Evolutionary conservation across 1,140 invertebrate species (phyloP).

Genomic region (Liolophura sinensis): DNA sequence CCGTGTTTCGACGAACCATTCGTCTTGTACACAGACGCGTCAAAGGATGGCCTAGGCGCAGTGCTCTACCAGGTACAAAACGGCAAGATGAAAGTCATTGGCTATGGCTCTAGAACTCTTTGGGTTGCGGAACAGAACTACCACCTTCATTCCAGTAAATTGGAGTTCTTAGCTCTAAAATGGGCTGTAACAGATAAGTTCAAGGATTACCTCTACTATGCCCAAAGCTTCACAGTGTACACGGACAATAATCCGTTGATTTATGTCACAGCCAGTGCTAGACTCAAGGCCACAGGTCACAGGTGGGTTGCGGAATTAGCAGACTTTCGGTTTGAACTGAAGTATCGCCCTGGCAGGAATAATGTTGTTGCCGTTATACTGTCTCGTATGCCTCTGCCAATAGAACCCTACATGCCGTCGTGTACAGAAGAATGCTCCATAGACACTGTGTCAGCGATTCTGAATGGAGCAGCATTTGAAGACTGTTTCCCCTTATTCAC

Average conservation of each 20-base stretch:
- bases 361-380: constrained; percentile 15
- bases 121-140: constrained; percentile 16
- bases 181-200: too few species aligned
- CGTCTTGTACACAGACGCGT: constrained; percentile 57
- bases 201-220: too few species aligned
- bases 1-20: constrained; percentile 51
- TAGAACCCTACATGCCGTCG: constrained; percentile 5
- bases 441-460: too few species aligned
- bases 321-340: not conserved
- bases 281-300: constrained; percentile 6
- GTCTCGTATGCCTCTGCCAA: constrained; percentile 6
- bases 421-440: too few species aligned
- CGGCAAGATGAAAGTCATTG: constrained; percentile 13
- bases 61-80: constrained; percentile 7
- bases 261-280: too few species aligned
- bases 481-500: not conserved
- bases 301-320: constrained; percentile 3
- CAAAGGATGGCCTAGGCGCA: constrained; percentile 18
- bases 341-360: constrained; percentile 10
- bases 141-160: constrained; percentile 16
- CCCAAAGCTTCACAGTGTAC: too few species aligned
- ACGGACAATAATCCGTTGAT: too few species aligned
- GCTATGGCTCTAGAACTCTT: constrained; percentile 15
- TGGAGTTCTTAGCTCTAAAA: constrained; percentile 21
- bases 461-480: not conserved